A percentile compares a stretch with the other conserved stretches of the same genome.
These are phyloP conservation scores for Leucoma salicis DNA, from an alignment of 2,888 invertebrate species.

Conservation along the genomic window DNA sequence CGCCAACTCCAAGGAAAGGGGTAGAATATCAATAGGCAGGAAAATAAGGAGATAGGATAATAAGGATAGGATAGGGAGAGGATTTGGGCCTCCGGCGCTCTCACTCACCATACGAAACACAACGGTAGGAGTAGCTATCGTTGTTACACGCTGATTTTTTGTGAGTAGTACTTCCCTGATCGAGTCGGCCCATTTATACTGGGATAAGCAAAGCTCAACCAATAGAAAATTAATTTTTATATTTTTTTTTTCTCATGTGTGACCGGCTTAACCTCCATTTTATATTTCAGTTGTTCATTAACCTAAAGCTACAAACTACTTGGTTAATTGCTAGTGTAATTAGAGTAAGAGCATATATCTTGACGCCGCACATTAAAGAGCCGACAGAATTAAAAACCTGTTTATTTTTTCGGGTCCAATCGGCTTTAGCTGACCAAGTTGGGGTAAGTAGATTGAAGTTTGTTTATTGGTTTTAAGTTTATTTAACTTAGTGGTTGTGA, in stretches of 20 bases:
- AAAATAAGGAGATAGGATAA: too few relatives aligned
- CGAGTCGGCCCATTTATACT: too few relatives aligned
- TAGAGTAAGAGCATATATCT: conserved; percentile 22
- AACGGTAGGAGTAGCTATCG: too few relatives aligned
- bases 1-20: too few relatives aligned
- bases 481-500: background rate
- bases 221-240: too few relatives aligned
- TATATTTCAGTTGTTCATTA: conserved; percentile 21
- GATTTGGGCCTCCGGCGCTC: too few relatives aligned
- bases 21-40: too few relatives aligned
- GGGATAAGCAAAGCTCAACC: too few relatives aligned
- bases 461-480: background rate
- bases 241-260: conserved; percentile 1
- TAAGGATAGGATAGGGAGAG: too few relatives aligned
- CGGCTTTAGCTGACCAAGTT: background rate
- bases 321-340: conserved; percentile 29
- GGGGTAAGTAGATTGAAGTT: background rate
- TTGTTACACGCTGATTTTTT: too few relatives aligned
- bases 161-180: too few relatives aligned
- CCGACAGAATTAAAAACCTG: conserved; percentile 12
- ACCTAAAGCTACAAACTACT: conserved; percentile 18
- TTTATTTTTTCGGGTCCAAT: conserved; percentile 4
- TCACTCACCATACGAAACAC: too few relatives aligned
- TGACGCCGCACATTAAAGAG: conserved; percentile 18
- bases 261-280: conserved; percentile 9